Percentiles rank a stretch among this genome's conserved stretches.
Evolutionary conservation across 2,113 vertebrate genomes (phyloP).

Genomic region (Craseonycteris thonglongyai): DNA sequence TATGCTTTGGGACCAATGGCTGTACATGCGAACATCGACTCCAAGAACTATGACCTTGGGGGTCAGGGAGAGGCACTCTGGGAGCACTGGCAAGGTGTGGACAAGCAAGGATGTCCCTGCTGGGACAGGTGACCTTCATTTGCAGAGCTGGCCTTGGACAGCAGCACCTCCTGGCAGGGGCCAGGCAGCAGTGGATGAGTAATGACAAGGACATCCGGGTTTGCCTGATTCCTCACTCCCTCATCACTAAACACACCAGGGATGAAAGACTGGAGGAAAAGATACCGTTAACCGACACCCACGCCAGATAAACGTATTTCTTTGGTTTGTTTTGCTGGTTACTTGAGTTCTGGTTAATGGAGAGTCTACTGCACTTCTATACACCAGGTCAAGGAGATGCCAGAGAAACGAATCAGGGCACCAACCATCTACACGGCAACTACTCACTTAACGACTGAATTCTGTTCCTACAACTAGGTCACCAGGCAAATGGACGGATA

Average conservation of each 20-base stretch:
- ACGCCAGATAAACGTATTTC: too few relatives aligned
- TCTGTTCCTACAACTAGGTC: too few relatives aligned
- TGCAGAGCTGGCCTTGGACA: not conserved
- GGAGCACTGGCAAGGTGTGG: not conserved
- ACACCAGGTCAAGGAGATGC: not conserved
- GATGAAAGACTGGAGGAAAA: not conserved
- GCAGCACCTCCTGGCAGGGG: fast-evolving
- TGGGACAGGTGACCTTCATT: not conserved
- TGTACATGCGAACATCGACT: not conserved
- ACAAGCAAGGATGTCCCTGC: not conserved
- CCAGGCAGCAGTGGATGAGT: not conserved
- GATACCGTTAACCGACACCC: too few relatives aligned
- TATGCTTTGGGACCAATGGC: not conserved
- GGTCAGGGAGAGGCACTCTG: not conserved
- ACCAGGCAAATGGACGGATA: too few relatives aligned
- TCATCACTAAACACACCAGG: not conserved
- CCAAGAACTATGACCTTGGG: not conserved
- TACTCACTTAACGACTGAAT: too few relatives aligned
- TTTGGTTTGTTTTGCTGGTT: too few relatives aligned
- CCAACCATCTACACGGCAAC: not conserved
- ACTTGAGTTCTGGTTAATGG: too few relatives aligned
- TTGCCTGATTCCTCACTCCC: not conserved
- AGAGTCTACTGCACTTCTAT: too few relatives aligned
- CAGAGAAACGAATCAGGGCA: not conserved
- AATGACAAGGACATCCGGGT: not conserved